phyloP scores from a whole-genome alignment of 2,888 invertebrate genomes.

The Apodemia hepburni region DNA sequence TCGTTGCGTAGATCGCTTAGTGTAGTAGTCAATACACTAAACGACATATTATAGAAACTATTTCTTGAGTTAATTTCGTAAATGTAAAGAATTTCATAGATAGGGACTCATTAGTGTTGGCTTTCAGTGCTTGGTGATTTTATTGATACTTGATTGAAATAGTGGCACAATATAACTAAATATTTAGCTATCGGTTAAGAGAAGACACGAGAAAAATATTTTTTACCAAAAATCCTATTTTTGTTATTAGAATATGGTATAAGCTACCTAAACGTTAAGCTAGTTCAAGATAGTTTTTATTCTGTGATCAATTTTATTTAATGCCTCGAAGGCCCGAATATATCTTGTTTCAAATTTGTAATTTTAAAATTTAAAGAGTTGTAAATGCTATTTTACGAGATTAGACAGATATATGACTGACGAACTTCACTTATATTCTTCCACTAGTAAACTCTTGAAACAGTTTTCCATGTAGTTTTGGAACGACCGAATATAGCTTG shows the following conservation, averaged over 20 bases:
- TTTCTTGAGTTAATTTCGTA: conserved; percentile 11
- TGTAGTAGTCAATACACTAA: conserved; percentile 40
- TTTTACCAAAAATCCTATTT: conserved; percentile 68
- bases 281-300: conserved; percentile 58
- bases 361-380: conserved; percentile 2
- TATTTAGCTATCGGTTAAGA: conserved; percentile 52
- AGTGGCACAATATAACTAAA: conserved; percentile 52
- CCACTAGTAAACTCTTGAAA: conserved; percentile 19
- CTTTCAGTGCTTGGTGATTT: conserved; percentile 19
- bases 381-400: conserved; percentile 8
- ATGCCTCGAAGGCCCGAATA: conserved; percentile 51
- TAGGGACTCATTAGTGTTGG: conserved; percentile 12
- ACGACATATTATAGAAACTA: not conserved
- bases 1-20: conserved; percentile 53
- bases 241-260: conserved; percentile 63
- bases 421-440: conserved; percentile 16
- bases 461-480: conserved; percentile 30
- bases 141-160: conserved; percentile 32
- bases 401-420: conserved; percentile 19
- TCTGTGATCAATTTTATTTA: conserved; percentile 64
- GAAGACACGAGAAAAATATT: conserved; percentile 51
- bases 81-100: conserved; percentile 5
- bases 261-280: conserved; percentile 49
- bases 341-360: conserved; percentile 8
- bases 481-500: conserved; percentile 45